phyloP scores from a whole-genome alignment of 2,888 invertebrate genomes.

The Anagyrus pseudococci region DNA sequence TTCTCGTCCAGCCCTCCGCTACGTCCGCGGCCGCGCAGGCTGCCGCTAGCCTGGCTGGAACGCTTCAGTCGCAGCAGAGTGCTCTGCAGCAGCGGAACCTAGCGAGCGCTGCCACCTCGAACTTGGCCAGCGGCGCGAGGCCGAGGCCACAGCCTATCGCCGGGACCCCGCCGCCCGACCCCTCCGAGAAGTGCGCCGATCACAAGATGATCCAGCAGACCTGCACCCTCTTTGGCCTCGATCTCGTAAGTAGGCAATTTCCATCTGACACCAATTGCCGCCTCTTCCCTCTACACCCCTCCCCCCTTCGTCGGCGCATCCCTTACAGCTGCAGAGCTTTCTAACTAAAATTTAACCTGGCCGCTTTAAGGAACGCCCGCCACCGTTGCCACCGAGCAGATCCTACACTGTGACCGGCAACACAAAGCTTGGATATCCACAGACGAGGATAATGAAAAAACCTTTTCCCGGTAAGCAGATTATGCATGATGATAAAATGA shows the following conservation, averaged over 20 bases:
- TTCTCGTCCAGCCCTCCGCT: slow-evolving; percentile 41
- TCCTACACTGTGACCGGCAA: slow-evolving; percentile 90
- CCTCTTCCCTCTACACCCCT: too few species aligned
- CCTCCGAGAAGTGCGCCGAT: slow-evolving; percentile 81
- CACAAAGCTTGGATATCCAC: slow-evolving; percentile 91
- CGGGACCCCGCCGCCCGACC: slow-evolving; percentile 85
- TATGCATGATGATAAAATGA: too few species aligned
- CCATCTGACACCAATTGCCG: background rate
- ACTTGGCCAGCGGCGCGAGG: slow-evolving; percentile 65
- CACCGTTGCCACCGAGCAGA: slow-evolving; percentile 89
- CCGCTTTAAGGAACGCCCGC: slow-evolving; percentile 82
- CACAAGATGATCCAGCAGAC: slow-evolving; percentile 89
- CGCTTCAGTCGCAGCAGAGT: background rate
- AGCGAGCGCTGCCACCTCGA: background rate
- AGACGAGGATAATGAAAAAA: slow-evolving; percentile 89
- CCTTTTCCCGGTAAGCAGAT: slow-evolving; percentile 77
- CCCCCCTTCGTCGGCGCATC: too few species aligned
- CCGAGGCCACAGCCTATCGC: slow-evolving; percentile 90
- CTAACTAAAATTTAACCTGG: too few species aligned
- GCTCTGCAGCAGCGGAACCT: slow-evolving; percentile 1
- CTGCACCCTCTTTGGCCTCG: slow-evolving; percentile 87
- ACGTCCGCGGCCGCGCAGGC: slow-evolving; percentile 8
- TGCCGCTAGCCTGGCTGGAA: background rate
- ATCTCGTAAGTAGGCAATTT: slow-evolving; percentile 71
- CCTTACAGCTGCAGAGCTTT: too few species aligned